Conservation (phyloP, 2,113 vertebrate species). For the Callorhinus ursinus region DNA sequence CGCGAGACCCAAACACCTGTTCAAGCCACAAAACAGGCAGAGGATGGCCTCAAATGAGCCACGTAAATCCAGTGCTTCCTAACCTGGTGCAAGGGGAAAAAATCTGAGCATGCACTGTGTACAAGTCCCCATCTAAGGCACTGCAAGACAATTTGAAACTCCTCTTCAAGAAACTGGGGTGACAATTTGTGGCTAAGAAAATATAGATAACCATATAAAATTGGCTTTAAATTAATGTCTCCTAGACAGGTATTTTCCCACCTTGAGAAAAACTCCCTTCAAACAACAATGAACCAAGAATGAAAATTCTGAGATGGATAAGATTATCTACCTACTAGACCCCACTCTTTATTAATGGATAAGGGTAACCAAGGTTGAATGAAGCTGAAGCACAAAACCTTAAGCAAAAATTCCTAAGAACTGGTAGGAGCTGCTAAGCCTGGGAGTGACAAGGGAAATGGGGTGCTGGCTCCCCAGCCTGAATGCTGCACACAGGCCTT, state of each 20-base stretch:
- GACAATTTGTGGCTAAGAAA: neutral
- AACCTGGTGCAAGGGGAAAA: neutral
- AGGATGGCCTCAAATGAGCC: neutral
- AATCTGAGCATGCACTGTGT: neutral
- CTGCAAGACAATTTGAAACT: neutral
- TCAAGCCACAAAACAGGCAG: neutral
- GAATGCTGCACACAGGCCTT: neutral
- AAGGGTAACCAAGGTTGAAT: neutral
- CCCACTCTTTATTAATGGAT: neutral
- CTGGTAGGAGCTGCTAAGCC: neutral
- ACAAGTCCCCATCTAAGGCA: neutral
- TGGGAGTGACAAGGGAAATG: rapidly evolving
- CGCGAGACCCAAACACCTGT: neutral
- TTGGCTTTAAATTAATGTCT: neutral
- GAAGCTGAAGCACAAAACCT: neutral
- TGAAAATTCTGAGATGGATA: neutral
- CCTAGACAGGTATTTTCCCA: neutral
- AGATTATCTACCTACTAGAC: neutral
- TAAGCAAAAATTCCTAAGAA: neutral
- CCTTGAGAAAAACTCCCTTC: neutral
- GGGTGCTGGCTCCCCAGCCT: rapidly evolving
- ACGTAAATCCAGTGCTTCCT: neutral
- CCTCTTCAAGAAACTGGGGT: neutral
- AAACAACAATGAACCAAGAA: neutral
- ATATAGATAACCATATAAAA: neutral